phyloP scores from a whole-genome alignment of 2,888 invertebrate species.

The Adineta ricciae region DNA sequence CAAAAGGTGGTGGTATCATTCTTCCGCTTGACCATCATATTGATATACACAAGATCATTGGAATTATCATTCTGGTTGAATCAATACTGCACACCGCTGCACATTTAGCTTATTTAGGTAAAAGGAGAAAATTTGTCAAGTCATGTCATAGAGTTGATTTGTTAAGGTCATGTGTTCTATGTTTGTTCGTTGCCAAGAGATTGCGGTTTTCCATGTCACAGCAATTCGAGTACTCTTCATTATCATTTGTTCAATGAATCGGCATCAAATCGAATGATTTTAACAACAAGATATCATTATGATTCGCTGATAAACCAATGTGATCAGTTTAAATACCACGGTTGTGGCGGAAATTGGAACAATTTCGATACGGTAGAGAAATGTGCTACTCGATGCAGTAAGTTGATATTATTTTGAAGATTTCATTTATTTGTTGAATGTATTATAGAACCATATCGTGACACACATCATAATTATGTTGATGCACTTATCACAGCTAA shows the following conservation, averaged over 20 bases:
- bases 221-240: background rate
- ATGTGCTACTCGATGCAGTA: background rate
- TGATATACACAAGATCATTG: constrained; percentile 79
- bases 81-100: constrained; percentile 69
- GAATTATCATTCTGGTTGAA: constrained; percentile 64
- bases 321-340: background rate
- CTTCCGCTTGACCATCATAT: constrained; percentile 85
- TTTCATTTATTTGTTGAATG: background rate
- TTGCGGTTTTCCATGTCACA: background rate
- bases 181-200: background rate
- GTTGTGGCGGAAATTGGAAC: background rate
- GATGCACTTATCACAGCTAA: background rate
- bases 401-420: background rate
- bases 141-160: no score
- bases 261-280: background rate
- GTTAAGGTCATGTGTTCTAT: background rate
- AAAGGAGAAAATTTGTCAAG: no score
- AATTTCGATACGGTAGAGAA: background rate
- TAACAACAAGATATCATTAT: background rate
- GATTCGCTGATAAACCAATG: background rate
- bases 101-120: constrained; percentile 72
- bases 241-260: background rate
- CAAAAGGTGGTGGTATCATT: background rate
- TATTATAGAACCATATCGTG: background rate
- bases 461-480: background rate